Conservation (phyloP, 1,140 invertebrate genomes). For the Atopsyche davidsoni region DNA sequence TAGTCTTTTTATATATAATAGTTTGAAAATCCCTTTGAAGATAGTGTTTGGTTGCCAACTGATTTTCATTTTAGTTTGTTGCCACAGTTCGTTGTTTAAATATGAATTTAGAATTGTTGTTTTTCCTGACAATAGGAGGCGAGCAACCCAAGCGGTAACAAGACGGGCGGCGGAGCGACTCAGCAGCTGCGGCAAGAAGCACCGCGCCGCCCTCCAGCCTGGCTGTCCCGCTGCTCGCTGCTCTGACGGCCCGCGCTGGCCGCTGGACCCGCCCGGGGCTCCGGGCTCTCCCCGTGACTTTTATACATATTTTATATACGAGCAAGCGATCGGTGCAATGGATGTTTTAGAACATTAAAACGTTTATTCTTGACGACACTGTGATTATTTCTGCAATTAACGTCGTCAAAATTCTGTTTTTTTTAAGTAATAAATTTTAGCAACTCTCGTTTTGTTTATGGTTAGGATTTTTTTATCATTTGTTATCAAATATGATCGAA, state of each 20-base stretch:
- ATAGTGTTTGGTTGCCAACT: too few species aligned
- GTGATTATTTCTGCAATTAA: conserved; percentile 25
- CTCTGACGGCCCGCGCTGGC: conserved; percentile 24
- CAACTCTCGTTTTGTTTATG: too few species aligned
- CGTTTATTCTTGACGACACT: conserved; percentile 7
- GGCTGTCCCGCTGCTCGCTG: conserved; percentile 26
- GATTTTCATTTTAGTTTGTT: too few species aligned
- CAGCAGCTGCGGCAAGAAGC: conserved; percentile 24
- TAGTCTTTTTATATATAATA: too few species aligned
- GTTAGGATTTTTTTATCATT: too few species aligned
- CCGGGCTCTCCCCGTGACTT: conserved; percentile 2
- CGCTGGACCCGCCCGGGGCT: not conserved
- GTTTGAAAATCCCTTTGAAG: too few species aligned
- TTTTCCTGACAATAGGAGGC: too few species aligned
- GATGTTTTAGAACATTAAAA: conserved; percentile 13
- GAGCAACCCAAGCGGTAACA: conserved; percentile 24
- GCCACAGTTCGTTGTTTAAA: too few species aligned
- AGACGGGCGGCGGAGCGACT: conserved; percentile 8
- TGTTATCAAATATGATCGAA: too few species aligned
- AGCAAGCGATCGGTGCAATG: conserved; percentile 24
- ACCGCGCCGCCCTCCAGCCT: conserved; percentile 21
- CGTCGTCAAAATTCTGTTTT: not conserved
- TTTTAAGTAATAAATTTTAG: too few species aligned
- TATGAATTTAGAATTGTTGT: too few species aligned
- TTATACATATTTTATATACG: conserved; percentile 13